Evolutionary conservation across 2,797 vertebrate species (phyloP).

Genomic region (Erpetoichthys calabaricus): DNA sequence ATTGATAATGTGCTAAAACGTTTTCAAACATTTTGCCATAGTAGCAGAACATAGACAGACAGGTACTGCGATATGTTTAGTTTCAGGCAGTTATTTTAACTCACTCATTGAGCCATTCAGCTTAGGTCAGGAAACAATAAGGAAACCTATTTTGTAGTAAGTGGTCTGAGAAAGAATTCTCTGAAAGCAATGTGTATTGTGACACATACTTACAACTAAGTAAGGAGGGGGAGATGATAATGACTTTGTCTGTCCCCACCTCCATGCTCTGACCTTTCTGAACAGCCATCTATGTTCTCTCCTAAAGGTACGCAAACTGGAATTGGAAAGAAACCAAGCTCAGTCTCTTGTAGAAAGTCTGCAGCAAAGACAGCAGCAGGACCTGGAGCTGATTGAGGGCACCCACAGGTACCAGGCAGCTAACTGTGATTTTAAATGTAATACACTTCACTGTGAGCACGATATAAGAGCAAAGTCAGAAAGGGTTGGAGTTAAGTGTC

Average conservation of each 20-base stretch:
- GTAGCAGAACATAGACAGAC: too few species aligned
- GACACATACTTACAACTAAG: too few species aligned
- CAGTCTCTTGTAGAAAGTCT: slow-evolving; percentile 55
- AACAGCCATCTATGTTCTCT: background rate
- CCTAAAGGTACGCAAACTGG: slow-evolving; percentile 56
- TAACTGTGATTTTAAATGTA: background rate
- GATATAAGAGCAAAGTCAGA: background rate
- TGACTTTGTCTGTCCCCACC: background rate
- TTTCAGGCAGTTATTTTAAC: too few species aligned
- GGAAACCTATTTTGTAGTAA: too few species aligned
- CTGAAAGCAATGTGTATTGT: background rate
- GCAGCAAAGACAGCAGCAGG: slow-evolving; percentile 59
- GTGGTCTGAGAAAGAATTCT: too few species aligned
- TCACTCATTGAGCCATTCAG: too few species aligned
- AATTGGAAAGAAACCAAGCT: slow-evolving; percentile 61
- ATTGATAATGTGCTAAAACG: too few species aligned
- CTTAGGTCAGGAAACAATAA: too few species aligned
- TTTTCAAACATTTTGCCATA: too few species aligned
- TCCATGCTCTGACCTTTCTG: background rate
- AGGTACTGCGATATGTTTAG: too few species aligned
- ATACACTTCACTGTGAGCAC: background rate
- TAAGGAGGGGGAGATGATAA: too few species aligned
- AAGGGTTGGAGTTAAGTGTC: background rate
- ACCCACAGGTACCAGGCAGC: slow-evolving; percentile 51
- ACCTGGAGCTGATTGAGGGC: slow-evolving; percentile 62